Conservation (phyloP, 1,140 invertebrate species). For the Heliconius nattereri region DNA sequence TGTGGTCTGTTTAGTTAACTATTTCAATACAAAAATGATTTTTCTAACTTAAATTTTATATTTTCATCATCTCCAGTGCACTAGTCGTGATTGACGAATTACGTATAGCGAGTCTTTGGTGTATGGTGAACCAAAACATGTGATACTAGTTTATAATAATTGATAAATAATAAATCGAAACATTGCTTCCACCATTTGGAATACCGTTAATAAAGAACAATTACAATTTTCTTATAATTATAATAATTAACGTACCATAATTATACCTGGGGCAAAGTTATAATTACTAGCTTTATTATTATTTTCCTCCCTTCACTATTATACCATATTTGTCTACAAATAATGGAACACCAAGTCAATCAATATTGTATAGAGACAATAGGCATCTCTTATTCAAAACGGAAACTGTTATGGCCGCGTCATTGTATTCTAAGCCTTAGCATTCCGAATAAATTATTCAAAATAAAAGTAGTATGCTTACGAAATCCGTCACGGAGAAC, state of each 20-base stretch:
- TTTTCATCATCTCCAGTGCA: background rate
- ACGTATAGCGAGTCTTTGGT: conserved; percentile 1
- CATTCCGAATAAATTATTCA: conserved; percentile 72
- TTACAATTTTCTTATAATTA: background rate
- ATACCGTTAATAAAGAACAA: background rate
- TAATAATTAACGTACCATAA: background rate
- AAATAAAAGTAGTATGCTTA: conserved; percentile 78
- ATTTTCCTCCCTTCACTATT: background rate
- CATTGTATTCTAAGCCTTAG: conserved; percentile 75
- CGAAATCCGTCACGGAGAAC: conserved; percentile 55
- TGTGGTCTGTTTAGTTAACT: conserved; percentile 76
- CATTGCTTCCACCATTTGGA: background rate
- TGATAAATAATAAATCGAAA: too few relatives aligned
- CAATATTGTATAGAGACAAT: conserved; percentile 76
- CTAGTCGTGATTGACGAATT: conserved; percentile 13
- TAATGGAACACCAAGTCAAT: conserved; percentile 66
- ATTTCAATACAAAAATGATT: conserved; percentile 45
- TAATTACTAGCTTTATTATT: background rate
- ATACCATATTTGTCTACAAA: conserved; percentile 32
- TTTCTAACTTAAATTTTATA: background rate
- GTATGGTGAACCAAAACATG: too few relatives aligned
- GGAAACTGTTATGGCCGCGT: conserved; percentile 77
- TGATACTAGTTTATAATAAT: background rate
- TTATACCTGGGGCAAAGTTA: background rate
- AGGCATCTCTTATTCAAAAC: conserved; percentile 76